Percentiles rank a stretch among this genome's conserved stretches.
Conservation (phyloP, 2,888 invertebrate genomes). For the Meliscaeva auricollis region DNA sequence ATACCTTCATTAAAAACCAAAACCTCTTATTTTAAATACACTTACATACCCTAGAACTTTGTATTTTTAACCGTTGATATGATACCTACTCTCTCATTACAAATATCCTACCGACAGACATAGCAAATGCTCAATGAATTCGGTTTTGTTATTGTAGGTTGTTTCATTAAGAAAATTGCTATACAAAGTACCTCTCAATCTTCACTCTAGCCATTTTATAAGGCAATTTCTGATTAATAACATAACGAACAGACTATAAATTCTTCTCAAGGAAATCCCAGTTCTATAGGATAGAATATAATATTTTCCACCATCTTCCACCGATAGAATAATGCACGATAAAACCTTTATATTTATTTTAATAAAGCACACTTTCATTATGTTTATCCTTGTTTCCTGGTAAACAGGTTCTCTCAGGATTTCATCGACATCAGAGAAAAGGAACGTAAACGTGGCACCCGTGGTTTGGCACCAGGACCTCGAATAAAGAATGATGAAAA, state of each 20-base stretch:
- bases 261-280: constrained; percentile 57
- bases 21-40: no score
- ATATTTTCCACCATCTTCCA: background rate
- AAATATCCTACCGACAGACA: background rate
- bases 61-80: constrained; percentile 1
- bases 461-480: constrained; percentile 85
- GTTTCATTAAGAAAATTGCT: constrained; percentile 1
- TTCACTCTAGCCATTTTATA: constrained; percentile 20
- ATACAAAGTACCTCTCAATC: background rate
- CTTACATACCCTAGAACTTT: background rate
- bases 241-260: constrained; percentile 56
- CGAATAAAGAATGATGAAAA: constrained; percentile 77
- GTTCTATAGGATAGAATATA: constrained; percentile 27
- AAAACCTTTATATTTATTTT: constrained; percentile 68
- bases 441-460: constrained; percentile 93
- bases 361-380: constrained; percentile 70
- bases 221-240: constrained; percentile 49
- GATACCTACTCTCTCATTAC: background rate
- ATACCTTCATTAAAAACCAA: no score
- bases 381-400: constrained; percentile 68
- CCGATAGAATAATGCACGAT: constrained; percentile 27
- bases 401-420: constrained; percentile 93
- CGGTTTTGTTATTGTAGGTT: background rate
- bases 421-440: constrained; percentile 97
- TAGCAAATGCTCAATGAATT: background rate